Evolutionary conservation across 2,888 invertebrate genomes (phyloP).

Genomic region (Mongoloraphidia duomilia): DNA sequence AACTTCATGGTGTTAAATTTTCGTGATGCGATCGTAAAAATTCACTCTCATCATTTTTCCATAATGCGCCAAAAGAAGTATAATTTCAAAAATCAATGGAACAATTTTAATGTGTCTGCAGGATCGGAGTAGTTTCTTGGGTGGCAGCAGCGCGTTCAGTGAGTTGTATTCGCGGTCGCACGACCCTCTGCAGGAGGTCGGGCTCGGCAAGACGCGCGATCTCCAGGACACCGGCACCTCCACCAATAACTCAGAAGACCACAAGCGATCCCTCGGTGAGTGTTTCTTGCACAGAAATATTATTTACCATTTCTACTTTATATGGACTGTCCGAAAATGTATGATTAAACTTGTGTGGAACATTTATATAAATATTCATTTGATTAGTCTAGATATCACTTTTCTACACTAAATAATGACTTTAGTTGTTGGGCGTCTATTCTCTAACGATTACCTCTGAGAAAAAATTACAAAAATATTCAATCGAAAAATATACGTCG

Average conservation of each 20-base stretch:
- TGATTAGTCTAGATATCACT: too few species aligned
- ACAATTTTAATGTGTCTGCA: slow-evolving; percentile 29
- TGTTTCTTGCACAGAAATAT: slow-evolving; percentile 2
- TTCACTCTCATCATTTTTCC: too few species aligned
- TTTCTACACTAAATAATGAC: too few species aligned
- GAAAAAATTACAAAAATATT: too few species aligned
- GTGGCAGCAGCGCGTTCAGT: slow-evolving; percentile 59
- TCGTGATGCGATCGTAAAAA: too few species aligned
- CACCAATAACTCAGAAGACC: slow-evolving; percentile 21
- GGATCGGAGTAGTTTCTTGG: slow-evolving; percentile 54
- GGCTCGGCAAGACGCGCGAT: slow-evolving; percentile 18
- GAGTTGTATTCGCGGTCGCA: slow-evolving; percentile 38
- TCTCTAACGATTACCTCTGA: too few species aligned
- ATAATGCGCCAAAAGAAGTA: not conserved
- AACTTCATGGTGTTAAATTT: too few species aligned
- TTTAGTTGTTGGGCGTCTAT: too few species aligned
- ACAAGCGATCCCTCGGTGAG: slow-evolving; percentile 22
- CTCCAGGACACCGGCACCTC: slow-evolving; percentile 25
- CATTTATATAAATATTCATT: too few species aligned
- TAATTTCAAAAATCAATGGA: too few species aligned
- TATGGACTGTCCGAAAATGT: not conserved
- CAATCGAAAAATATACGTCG: too few species aligned
- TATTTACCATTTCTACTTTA: not conserved
- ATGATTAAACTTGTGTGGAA: too few species aligned
- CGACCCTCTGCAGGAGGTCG: slow-evolving; percentile 23